Evolutionary conservation across 1,140 invertebrate genomes (phyloP), one percentile per base, ranked within the genome.

Genomic region (Bicyclus anynana): DNA sequence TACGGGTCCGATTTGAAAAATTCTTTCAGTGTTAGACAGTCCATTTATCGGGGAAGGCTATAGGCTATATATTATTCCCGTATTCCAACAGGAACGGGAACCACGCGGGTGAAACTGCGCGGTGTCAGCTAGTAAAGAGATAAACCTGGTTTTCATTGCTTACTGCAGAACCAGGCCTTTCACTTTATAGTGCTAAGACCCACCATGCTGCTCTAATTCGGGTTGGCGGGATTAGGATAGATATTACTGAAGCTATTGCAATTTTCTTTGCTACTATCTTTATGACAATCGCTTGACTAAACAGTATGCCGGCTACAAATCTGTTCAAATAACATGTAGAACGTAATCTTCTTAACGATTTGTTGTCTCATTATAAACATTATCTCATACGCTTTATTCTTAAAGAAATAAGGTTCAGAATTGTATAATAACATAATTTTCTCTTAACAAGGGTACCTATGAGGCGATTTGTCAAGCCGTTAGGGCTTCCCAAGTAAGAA

Each of bases 281-380:
- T 10, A 40, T 40, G 37, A 40, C 13, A 40, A 40, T 40, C 37
- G 14, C 6, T 55, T 37, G 13, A 6, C 1, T 42, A 42, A 37
- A 40, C 35, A 27, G 26, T 50, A 49, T 12, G 17, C 47, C 37
- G 26, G 16, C 54, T 23, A 38, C 47, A 46, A 38, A 56, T 21
- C 47, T 27, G 35, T 14, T 50, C 54, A 14, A 35, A 56, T 56
- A 56, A 56, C 49, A 40, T 49, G 35, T 56, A 56, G 37, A 38
- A 23, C 21, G 46, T 46, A 49, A 48, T 56, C 46, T 49, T 33
- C 27, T 44, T 26, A 20, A 38, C 46, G 16, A 35, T 27, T 56
- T 56, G 48, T 40, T 23, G 46, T 49, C 21, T 40, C 37, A 40
- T 40, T 40, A 40, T 17, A 40, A 16, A 17, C 5, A 16, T 40